phyloP scores from a whole-genome alignment of 1,140 invertebrate species.

The Tetragnatha versicolor region DNA sequence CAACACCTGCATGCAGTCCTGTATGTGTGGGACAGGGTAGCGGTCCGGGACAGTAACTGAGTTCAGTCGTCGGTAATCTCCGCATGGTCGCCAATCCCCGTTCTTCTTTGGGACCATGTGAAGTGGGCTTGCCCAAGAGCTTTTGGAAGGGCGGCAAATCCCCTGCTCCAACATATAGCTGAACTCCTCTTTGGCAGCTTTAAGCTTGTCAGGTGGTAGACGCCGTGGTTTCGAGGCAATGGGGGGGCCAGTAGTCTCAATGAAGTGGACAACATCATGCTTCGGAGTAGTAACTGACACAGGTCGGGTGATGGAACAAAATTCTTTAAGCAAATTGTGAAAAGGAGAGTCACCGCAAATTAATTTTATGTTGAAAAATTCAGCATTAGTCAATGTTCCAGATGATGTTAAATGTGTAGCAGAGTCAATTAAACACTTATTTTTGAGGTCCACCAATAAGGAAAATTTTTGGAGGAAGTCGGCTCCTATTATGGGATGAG shows the following conservation, averaged over 20 bases:
- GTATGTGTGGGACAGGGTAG: conserved; percentile 44
- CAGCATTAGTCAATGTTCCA: background rate
- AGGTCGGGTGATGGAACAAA: conserved; percentile 55
- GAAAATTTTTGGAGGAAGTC: conserved; percentile 50
- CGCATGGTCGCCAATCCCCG: conserved; percentile 34
- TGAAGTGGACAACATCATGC: conserved; percentile 31
- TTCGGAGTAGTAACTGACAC: conserved; percentile 39
- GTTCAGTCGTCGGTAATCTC: conserved; percentile 49
- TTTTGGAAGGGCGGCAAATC: conserved; percentile 54
- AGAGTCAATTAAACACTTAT: conserved; percentile 20
- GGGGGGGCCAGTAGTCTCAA: conserved; percentile 37
- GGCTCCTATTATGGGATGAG: conserved; percentile 37
- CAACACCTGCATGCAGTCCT: conserved; percentile 43
- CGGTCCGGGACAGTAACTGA: conserved; percentile 36
- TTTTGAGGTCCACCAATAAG: conserved; percentile 13
- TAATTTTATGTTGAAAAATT: background rate
- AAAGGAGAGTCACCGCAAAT: background rate
- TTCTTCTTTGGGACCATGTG: conserved; percentile 58
- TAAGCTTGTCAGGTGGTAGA: conserved; percentile 9
- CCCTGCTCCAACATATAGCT: conserved; percentile 37
- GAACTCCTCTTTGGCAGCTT: conserved; percentile 33
- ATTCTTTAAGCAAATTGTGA: conserved; percentile 50
- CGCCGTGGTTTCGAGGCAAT: background rate
- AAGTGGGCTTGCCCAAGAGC: conserved; percentile 57
- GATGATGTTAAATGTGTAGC: background rate